These are phyloP conservation scores for Nannobrachium achirus DNA, from an alignment of 2,113 vertebrate species.

Conservation along the genomic window DNA sequence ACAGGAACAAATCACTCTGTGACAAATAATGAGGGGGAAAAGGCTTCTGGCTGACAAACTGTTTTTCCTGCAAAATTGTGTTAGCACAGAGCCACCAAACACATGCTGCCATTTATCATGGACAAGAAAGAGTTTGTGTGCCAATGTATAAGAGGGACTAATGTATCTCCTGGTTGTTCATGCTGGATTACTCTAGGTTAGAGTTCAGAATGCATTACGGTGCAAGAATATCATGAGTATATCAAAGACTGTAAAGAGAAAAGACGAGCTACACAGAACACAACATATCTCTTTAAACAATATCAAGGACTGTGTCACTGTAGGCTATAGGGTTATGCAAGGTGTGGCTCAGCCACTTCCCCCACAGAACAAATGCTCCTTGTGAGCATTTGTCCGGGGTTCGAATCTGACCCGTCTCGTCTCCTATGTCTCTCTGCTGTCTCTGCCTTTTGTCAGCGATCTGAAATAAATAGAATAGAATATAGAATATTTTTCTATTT, in stretches of 20 bases:
- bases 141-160: slow-evolving; percentile 18
- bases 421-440: too few relatives aligned
- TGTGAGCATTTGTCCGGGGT: too few relatives aligned
- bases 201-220: not conserved
- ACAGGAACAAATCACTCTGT: slow-evolving; percentile 54
- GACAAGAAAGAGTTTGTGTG: slow-evolving; percentile 16
- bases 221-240: not conserved
- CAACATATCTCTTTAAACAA: too few relatives aligned
- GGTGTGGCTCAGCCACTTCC: too few relatives aligned
- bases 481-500: too few relatives aligned
- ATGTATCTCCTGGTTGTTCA: slow-evolving; percentile 5
- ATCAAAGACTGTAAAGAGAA: too few relatives aligned
- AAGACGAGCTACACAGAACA: too few relatives aligned
- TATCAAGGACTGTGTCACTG: not conserved
- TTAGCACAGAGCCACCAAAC: slow-evolving; percentile 46
- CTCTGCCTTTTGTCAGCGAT: too few relatives aligned
- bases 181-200: not conserved
- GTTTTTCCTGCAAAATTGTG: slow-evolving; percentile 67
- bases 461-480: too few relatives aligned
- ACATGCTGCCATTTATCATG: slow-evolving; percentile 43
- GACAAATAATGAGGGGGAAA: slow-evolving; percentile 54
- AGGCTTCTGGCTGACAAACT: slow-evolving; percentile 62
- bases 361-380: too few relatives aligned
- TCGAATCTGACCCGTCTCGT: too few relatives aligned
- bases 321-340: too few relatives aligned